Conservation (phyloP, 2,113 vertebrate genomes). For the Sturnus vulgaris region DNA sequence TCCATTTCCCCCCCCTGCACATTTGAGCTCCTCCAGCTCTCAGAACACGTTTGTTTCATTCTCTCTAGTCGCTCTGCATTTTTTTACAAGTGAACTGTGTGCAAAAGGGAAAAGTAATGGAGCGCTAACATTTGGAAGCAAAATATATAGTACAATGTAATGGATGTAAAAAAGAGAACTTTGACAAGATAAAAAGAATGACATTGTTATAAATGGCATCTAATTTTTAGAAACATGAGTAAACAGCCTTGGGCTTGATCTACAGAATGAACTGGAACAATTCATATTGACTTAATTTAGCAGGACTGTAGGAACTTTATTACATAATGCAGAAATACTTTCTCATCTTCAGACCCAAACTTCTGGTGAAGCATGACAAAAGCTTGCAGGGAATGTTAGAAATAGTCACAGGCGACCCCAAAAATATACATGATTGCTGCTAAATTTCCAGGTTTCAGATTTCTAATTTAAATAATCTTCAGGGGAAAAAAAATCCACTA, state of each 20-base stretch:
- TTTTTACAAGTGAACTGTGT: not conserved
- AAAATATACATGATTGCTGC: not conserved
- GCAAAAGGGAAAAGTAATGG: not conserved
- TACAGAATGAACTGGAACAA: slow-evolving; percentile 18
- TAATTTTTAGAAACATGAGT: slow-evolving; percentile 20
- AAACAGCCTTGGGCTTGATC: slow-evolving; percentile 22
- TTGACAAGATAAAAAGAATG: not conserved
- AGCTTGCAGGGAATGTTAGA: not conserved
- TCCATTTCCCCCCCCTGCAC: not conserved
- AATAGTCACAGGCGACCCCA: not conserved
- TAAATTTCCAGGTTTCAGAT: not conserved
- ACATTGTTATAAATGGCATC: not conserved
- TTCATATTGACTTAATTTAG: not conserved
- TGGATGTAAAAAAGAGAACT: not conserved
- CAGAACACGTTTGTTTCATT: not conserved
- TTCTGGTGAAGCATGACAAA: not conserved
- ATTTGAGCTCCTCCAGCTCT: not conserved
- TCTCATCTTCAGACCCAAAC: not conserved
- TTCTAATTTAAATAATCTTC: not conserved
- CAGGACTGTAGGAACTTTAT: not conserved
- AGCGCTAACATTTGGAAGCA: not conserved
- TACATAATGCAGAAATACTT: not conserved
- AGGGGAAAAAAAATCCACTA: not conserved
- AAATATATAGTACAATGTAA: not conserved
- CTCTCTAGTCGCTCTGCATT: not conserved